These are phyloP conservation scores for Drepanosiphum platanoidis DNA, from an alignment of 2,888 invertebrate genomes.

Conservation along the genomic window DNA sequence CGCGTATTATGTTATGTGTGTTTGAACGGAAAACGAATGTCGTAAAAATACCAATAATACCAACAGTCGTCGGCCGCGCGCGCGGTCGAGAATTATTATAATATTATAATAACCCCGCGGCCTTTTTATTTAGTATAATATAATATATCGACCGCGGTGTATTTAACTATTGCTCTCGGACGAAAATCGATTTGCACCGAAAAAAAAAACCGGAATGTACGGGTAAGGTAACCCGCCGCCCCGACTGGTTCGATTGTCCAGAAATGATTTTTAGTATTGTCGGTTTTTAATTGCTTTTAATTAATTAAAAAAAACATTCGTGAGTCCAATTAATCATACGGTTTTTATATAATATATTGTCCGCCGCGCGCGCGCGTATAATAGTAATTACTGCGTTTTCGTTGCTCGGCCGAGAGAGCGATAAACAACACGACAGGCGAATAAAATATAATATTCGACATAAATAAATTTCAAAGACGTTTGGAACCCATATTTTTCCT, in stretches of 20 bases:
- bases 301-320: conserved; percentile 55
- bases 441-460: conserved; percentile 49
- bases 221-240: background rate
- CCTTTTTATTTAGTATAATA: background rate
- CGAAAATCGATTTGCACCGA: conserved; percentile 47
- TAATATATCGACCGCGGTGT: conserved; percentile 23
- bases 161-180: conserved; percentile 15
- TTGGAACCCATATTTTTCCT: conserved; percentile 44
- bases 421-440: conserved; percentile 44
- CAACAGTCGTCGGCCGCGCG: background rate
- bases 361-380: background rate
- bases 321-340: conserved; percentile 53
- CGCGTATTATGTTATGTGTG: background rate
- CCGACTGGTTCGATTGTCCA: conserved; percentile 49
- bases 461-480: conserved; percentile 51
- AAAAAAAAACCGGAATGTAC: conserved; percentile 54
- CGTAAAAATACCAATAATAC: conserved; percentile 27
- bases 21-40: conserved; percentile 9
- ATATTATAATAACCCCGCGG: conserved; percentile 37
- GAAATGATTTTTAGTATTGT: conserved; percentile 46
- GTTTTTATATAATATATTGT: background rate
- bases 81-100: background rate
- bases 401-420: conserved; percentile 11
- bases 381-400: conserved; percentile 25
- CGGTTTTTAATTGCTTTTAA: conserved; percentile 53